A percentile compares a stretch with the other conserved stretches of the same genome.
These are phyloP conservation scores for Embidobia sp. DNA, from an alignment of 2,888 invertebrate species.

Conservation along the genomic window DNA sequence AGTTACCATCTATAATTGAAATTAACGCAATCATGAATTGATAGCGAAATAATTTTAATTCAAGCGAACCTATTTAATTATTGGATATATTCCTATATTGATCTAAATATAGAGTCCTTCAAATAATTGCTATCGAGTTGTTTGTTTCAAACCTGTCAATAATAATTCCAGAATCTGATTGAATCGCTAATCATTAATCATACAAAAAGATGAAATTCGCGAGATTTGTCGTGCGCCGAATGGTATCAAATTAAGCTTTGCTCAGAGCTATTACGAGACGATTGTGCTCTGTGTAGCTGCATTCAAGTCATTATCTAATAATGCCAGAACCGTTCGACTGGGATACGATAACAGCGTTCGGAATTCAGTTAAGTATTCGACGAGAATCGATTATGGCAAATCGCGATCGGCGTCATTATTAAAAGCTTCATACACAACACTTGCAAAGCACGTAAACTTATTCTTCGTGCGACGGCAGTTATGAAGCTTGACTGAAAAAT, in stretches of 20 bases:
- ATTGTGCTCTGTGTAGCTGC: conserved; percentile 56
- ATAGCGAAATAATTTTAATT: no score
- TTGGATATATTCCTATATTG: no score
- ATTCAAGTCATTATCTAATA: conserved; percentile 63
- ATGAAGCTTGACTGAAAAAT: not conserved
- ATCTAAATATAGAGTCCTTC: no score
- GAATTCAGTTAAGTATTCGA: conserved; percentile 44
- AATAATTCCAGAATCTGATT: conserved; percentile 13
- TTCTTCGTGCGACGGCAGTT: not conserved
- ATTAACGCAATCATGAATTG: no score
- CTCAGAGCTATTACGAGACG: conserved; percentile 54
- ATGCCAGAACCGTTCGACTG: conserved; percentile 45
- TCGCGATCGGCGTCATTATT: conserved; percentile 40
- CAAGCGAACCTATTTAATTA: no score
- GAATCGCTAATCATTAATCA: conserved; percentile 34
- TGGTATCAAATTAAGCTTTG: conserved; percentile 53
- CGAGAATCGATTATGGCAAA: conserved; percentile 41
- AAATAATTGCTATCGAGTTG: not conserved
- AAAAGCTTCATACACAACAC: conserved; percentile 38
- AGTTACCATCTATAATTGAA: no score
- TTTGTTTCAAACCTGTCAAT: not conserved
- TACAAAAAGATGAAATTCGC: conserved; percentile 47
- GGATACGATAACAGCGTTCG: conserved; percentile 50
- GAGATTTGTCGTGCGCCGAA: conserved; percentile 45
- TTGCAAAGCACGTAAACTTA: conserved; percentile 20